phyloP scores from a whole-genome alignment of 2,113 vertebrate genomes.

The Mola mola region DNA sequence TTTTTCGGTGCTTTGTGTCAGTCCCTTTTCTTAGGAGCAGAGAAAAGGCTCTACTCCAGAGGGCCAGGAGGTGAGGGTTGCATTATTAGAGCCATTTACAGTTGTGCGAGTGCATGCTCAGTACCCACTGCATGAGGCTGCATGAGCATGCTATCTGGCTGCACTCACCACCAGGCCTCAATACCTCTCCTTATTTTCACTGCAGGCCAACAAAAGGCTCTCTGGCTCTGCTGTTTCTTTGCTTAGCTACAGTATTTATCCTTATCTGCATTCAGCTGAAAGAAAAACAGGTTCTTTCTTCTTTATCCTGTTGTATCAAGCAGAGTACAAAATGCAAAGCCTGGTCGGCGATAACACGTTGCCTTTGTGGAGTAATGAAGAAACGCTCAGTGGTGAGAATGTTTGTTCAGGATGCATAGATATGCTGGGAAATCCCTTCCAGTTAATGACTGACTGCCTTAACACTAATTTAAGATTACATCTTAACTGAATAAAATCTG shows the following conservation, averaged over 20 bases:
- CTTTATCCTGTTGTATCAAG: slow-evolving; percentile 36
- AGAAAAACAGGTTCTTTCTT: slow-evolving; percentile 31
- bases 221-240: slow-evolving; percentile 43
- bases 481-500: not conserved
- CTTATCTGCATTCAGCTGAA: slow-evolving; percentile 30
- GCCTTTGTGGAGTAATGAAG: slow-evolving; percentile 31
- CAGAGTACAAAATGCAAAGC: slow-evolving; percentile 14
- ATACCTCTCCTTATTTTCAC: slow-evolving; percentile 33
- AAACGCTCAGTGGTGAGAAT: slow-evolving; percentile 23
- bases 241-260: slow-evolving; percentile 32
- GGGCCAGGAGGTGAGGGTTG: slow-evolving; percentile 66
- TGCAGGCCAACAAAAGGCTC: not conserved
- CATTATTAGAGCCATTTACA: slow-evolving; percentile 71
- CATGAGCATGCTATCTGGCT: not conserved
- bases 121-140: slow-evolving; percentile 49
- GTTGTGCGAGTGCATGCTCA: slow-evolving; percentile 31
- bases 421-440: slow-evolving; percentile 19
- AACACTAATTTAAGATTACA: not conserved
- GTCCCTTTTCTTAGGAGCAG: slow-evolving; percentile 39
- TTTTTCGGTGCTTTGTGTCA: slow-evolving; percentile 50
- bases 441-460: not conserved
- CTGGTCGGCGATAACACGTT: slow-evolving; percentile 18
- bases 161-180: slow-evolving; percentile 19
- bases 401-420: slow-evolving; percentile 16
- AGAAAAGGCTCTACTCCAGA: slow-evolving; percentile 56